These are phyloP conservation scores for Oxygymnocypris stewartii DNA, from an alignment of 2,113 vertebrate genomes.

Conservation along the genomic window DNA sequence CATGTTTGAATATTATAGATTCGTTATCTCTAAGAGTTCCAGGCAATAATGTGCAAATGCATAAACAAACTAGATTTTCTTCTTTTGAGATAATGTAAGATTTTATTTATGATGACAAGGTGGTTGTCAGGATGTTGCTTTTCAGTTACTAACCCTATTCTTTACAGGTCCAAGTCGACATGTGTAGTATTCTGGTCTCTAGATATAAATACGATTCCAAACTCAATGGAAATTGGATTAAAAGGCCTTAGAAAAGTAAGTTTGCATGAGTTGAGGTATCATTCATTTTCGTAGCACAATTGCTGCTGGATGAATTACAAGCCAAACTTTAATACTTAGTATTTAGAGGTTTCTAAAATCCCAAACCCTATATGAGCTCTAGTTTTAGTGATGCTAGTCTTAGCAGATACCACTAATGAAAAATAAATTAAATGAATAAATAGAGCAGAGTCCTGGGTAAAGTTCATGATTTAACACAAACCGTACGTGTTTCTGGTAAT, in stretches of 20 bases:
- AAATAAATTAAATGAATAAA: constrained; percentile 64
- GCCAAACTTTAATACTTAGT: background rate
- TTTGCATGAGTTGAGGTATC: background rate
- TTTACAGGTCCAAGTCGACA: background rate
- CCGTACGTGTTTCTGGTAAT: background rate
- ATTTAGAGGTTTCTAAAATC: background rate
- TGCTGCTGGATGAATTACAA: background rate
- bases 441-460: constrained; percentile 61
- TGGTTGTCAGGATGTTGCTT: background rate
- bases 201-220: background rate
- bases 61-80: background rate
- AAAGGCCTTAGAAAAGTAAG: background rate
- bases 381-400: background rate
- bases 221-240: background rate
- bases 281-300: background rate
- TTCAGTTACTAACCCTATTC: background rate
- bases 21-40: constrained; percentile 31
- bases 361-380: background rate
- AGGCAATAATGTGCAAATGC: background rate
- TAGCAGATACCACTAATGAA: constrained; percentile 49
- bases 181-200: background rate
- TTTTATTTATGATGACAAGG: background rate
- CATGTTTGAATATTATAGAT: constrained; percentile 51
- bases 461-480: constrained; percentile 41
- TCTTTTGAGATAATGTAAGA: background rate